A percentile compares a stretch with the other conserved stretches of the same genome.
These are phyloP conservation scores for Gonioctena quinquepunctata DNA, from an alignment of 1,140 invertebrate genomes.

Conservation along the genomic window DNA sequence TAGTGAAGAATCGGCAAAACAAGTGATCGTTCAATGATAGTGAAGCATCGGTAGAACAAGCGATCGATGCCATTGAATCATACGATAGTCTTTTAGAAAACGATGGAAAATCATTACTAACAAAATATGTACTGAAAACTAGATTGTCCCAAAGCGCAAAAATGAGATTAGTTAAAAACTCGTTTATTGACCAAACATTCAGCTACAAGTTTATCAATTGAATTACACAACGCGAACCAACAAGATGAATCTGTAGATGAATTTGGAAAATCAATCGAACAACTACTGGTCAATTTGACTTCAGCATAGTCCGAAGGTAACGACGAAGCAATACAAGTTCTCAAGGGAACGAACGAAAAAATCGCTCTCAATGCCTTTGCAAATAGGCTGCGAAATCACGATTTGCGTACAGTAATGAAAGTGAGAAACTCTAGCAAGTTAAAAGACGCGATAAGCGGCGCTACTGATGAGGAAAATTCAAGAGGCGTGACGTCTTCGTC, in stretches of 20 bases:
- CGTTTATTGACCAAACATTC: conserved; percentile 30
- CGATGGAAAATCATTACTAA: no score
- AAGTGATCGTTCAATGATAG: no score
- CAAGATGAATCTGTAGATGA: conserved; percentile 21
- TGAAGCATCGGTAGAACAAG: no score
- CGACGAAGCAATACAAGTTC: conserved; percentile 3
- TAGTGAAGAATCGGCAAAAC: no score
- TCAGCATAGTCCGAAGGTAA: conserved; percentile 22
- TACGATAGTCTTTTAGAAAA: no score
- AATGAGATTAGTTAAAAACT: no score
- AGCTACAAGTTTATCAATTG: conserved; percentile 5
- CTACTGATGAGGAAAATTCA: conserved; percentile 23
- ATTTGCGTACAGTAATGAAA: conserved; percentile 24
- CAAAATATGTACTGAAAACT: no score
- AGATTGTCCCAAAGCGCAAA: no score
- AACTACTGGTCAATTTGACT: conserved; percentile 26
- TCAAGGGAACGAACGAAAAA: conserved; percentile 29
- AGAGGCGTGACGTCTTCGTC: neutral
- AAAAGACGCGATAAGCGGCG: conserved; percentile 22
- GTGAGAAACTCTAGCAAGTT: conserved; percentile 20
- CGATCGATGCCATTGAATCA: no score
- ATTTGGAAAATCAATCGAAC: conserved; percentile 24
- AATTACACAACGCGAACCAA: conserved; percentile 25
- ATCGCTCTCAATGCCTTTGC: conserved; percentile 28
- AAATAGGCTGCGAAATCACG: conserved; percentile 22